phyloP scores from a whole-genome alignment of 2,888 invertebrate species.

The Acheta domesticus region DNA sequence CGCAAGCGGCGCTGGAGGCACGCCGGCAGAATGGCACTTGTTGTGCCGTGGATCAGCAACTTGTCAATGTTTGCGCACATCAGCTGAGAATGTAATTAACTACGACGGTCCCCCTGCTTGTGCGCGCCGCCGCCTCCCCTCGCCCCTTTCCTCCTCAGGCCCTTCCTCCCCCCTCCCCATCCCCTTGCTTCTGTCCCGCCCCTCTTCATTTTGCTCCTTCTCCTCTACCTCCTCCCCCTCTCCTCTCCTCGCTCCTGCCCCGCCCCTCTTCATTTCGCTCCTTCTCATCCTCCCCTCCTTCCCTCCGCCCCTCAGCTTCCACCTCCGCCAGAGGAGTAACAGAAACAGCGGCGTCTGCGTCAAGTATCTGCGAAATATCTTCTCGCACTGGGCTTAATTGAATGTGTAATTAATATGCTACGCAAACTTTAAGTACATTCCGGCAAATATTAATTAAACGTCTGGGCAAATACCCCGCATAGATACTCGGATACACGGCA shows the following conservation, averaged over 20 bases:
- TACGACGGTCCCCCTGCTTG: constrained; percentile 3
- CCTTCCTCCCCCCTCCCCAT: background rate
- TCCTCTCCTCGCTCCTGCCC: constrained; percentile 20
- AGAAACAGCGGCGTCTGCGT: constrained; percentile 4
- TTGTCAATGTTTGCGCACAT: constrained; percentile 18
- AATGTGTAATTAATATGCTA: constrained; percentile 27
- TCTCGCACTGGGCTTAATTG: constrained; percentile 29
- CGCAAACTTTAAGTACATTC: constrained; percentile 21
- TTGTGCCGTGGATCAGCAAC: constrained; percentile 5
- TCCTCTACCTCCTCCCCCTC: no score
- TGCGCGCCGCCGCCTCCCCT: background rate
- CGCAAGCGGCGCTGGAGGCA: background rate
- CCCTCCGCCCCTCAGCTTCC: background rate
- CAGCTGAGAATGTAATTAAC: constrained; percentile 9
- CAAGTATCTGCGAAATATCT: constrained; percentile 26
- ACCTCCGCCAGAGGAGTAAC: background rate
- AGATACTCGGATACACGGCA: background rate
- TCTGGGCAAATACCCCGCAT: constrained; percentile 21
- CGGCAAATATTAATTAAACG: constrained; percentile 23
- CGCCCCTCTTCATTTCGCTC: background rate
- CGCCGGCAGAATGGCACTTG: constrained; percentile 8
- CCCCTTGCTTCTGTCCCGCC: background rate
- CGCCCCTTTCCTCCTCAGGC: no score
- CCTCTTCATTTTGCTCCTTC: constrained; percentile 22
- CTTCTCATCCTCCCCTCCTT: constrained; percentile 23